Evolutionary conservation across 2,113 vertebrate species (phyloP).

Genomic region (Grantiella picta): DNA sequence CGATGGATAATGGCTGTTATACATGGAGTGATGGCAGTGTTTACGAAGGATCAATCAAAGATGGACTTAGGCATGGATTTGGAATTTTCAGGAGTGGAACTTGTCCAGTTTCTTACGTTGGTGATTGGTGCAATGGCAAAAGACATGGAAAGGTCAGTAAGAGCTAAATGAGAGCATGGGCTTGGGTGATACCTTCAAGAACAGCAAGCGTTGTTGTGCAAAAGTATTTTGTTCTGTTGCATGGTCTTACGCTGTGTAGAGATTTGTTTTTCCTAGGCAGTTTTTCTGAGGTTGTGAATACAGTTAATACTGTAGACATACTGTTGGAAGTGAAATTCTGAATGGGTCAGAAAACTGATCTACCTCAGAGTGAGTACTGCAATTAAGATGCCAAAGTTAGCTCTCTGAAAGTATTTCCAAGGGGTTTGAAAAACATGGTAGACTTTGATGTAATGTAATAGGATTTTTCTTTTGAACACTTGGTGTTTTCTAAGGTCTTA

Average conservation of each 20-base stretch:
- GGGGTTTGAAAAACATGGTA: not conserved
- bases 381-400: not conserved
- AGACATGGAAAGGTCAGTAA: conserved; percentile 85
- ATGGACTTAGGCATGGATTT: conserved; percentile 79
- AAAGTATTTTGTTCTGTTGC: not conserved
- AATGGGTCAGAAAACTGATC: not conserved
- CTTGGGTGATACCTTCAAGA: not conserved
- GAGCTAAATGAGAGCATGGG: not conserved
- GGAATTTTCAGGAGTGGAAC: conserved; percentile 77
- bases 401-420: not conserved
- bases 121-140: conserved; percentile 83
- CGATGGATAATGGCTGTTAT: conserved; percentile 75
- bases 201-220: not conserved
- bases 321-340: not conserved
- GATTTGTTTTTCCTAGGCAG: not conserved
- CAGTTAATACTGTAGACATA: not conserved
- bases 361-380: not conserved
- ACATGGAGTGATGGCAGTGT: conserved; percentile 84
- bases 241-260: not conserved
- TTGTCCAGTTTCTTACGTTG: conserved; percentile 73
- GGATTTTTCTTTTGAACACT: not conserved
- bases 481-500: not conserved
- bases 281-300: not conserved
- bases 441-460: not conserved
- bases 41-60: conserved; percentile 80